Evolutionary conservation across 2,888 invertebrate species (phyloP), one percentile per base, ranked within the genome.

Genomic region (Melanophora roralis): DNA sequence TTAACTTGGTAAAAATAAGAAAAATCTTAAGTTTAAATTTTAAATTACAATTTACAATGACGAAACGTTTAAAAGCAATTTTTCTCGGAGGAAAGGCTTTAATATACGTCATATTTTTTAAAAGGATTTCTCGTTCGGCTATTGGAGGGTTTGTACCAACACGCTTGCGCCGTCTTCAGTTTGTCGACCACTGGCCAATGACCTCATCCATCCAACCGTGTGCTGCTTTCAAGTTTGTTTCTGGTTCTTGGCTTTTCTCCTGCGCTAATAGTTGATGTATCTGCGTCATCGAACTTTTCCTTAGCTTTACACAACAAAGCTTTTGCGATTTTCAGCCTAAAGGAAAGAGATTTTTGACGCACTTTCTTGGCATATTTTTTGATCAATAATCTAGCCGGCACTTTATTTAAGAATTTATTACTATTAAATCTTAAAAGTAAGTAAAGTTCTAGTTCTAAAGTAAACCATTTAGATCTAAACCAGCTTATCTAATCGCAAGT

Each of bases 171-270:
- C 45, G 77, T 65, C 38, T 47, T 77, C 14, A 68, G 34, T 55
- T 76, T 76, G 14, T 68, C 55, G 16, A 57, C 64, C 14, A 71
- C 43, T 47, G 47, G 55, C 69, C 76, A 72, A 57, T 71, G 43
- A 40, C 11, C 16, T 43, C 27, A 34, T 21, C 57, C 57, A 65
- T 64, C 64, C 14, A 71, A 65, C 49, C 67, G 32, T 73, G 65
- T 78, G 59, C 64, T 77, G 16, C 34, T 55, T 36, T 55, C 55
- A 27, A 60, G 72, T 55, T 65, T 64, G 5, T 5, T 43, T 2
- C 16, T 40, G 14, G 11, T 60, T 43, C 43, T 43, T 0, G 40
- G n/a, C 34, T 49, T 32, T 27, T 72, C 38, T 4, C 53, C 51
- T 76, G 6, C 3, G 3, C 27, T 27, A 6, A 3, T 27, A 5